Conservation (phyloP, 2,113 vertebrate genomes). For the Picathartes gymnocephalus region DNA sequence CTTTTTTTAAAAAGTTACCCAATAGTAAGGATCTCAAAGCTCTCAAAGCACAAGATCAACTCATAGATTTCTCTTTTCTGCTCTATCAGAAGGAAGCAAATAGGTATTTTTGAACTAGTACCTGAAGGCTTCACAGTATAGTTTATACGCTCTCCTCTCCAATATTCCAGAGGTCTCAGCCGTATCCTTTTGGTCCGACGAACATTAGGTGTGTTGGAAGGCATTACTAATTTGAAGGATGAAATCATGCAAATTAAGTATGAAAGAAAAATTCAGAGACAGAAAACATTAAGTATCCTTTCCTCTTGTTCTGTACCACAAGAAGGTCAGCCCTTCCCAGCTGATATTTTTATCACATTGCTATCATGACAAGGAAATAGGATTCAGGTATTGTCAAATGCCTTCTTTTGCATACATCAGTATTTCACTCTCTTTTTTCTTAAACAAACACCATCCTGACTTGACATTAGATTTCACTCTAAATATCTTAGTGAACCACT, state of each 20-base stretch:
- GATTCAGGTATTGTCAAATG: background rate
- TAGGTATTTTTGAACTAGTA: background rate
- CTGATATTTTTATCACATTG: background rate
- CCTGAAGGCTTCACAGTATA: constrained; percentile 60
- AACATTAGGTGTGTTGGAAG: constrained; percentile 69
- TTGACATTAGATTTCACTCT: background rate
- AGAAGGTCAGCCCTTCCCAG: background rate
- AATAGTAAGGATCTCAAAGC: background rate
- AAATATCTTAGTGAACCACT: background rate
- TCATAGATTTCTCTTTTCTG: background rate
- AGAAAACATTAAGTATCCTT: background rate
- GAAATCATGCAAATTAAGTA: background rate
- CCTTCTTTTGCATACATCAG: background rate
- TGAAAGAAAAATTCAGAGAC: background rate
- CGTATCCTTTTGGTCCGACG: constrained; percentile 71
- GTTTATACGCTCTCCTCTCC: constrained; percentile 71
- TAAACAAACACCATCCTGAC: background rate
- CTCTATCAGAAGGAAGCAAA: background rate
- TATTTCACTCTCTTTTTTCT: background rate
- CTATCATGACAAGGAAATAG: background rate
- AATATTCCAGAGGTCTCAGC: constrained; percentile 73
- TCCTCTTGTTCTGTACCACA: background rate
- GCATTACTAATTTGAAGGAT: constrained; percentile 59
- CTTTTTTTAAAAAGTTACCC: background rate
- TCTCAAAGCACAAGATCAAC: background rate